Conservation (phyloP, 2,888 invertebrate genomes). For the Frankliniella fusca region DNA sequence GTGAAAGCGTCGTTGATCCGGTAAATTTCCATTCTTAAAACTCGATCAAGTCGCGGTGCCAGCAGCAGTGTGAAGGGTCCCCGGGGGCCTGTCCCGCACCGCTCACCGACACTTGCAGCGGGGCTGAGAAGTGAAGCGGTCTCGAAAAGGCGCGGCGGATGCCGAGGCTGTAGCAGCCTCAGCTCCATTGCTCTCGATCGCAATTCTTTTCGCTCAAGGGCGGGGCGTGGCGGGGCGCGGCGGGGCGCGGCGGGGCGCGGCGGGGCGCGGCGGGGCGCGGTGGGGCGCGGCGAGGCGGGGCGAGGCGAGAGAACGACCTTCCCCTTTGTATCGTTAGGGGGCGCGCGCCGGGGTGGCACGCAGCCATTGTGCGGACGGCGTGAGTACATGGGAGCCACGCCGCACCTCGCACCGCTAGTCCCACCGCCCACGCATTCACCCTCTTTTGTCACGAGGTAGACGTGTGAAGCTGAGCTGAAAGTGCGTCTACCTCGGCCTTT, state of each 20-base stretch:
- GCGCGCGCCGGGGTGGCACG: neutral
- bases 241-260: neutral
- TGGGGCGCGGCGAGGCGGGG: too few relatives aligned
- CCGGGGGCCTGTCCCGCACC: too few relatives aligned
- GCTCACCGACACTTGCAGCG: neutral
- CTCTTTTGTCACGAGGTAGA: too few relatives aligned
- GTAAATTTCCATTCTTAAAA: too few relatives aligned
- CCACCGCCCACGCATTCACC: too few relatives aligned
- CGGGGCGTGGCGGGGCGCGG: neutral
- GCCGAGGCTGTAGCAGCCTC: neutral
- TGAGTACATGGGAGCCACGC: conserved; percentile 11
- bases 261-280: too few relatives aligned
- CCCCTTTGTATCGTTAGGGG: conserved; percentile 8
- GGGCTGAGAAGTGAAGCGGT: neutral
- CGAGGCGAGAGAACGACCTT: neutral
- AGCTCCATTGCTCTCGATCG: conserved; percentile 20
- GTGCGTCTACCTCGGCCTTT: too few relatives aligned
- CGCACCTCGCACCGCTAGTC: too few relatives aligned
- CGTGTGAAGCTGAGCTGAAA: too few relatives aligned
- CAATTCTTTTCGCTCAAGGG: neutral
- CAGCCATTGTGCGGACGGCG: conserved; percentile 13
- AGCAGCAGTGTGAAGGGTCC: too few relatives aligned
- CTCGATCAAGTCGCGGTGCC: too few relatives aligned
- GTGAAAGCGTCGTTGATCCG: too few relatives aligned
- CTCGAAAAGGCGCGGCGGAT: neutral